phyloP scores from a whole-genome alignment of 2,797 vertebrate genomes.

The Micrastur ruficollis region DNA sequence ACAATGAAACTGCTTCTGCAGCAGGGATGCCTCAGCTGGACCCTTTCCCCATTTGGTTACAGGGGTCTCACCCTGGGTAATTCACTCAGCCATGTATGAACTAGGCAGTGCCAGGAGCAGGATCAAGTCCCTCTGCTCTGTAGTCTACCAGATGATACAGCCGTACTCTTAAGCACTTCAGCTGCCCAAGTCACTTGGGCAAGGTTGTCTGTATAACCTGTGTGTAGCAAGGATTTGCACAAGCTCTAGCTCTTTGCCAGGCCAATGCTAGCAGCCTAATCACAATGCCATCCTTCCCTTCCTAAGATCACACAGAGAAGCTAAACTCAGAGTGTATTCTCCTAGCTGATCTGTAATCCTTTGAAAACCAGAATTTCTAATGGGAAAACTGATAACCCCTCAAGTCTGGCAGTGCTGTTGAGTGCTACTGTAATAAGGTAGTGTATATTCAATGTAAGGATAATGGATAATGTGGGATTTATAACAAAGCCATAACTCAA shows the following conservation, averaged over 20 bases:
- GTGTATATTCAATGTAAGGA: background rate
- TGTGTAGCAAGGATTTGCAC: background rate
- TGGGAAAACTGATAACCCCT: background rate
- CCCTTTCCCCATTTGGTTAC: background rate
- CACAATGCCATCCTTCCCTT: background rate
- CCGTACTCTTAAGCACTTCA: background rate
- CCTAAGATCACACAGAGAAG: background rate
- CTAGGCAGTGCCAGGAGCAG: background rate
- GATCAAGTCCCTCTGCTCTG: background rate
- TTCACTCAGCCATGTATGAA: background rate
- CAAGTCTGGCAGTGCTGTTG: background rate
- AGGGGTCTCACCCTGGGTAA: background rate
- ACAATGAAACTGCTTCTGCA: background rate
- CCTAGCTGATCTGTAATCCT: background rate
- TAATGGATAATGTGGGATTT: conserved; percentile 43
- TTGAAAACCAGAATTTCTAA: background rate
- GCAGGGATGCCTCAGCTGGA: background rate
- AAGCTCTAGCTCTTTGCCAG: background rate
- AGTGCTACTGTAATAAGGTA: background rate
- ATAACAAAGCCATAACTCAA: conserved; percentile 50
- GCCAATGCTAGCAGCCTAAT: background rate
- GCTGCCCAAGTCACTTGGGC: too few relatives aligned
- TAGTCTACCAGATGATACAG: background rate
- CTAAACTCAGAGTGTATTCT: background rate
- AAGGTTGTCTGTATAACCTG: background rate